Evolutionary conservation across 1,140 invertebrate species (phyloP).

Genomic region (Diorhabda sublineata): DNA sequence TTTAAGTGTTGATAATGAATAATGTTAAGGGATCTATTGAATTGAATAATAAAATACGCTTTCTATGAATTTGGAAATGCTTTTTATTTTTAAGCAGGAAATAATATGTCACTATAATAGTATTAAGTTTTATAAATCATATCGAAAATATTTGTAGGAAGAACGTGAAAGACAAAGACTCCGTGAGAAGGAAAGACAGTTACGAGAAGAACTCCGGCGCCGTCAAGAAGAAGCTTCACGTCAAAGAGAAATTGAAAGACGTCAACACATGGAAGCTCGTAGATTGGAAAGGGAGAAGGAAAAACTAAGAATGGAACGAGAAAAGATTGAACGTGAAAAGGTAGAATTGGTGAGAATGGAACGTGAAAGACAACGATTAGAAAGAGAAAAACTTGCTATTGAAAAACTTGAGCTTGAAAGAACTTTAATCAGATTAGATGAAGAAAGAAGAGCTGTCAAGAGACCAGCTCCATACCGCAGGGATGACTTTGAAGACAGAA

Average conservation of each 20-base stretch:
- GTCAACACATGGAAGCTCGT: slow-evolving; percentile 74
- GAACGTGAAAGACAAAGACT: slow-evolving; percentile 74
- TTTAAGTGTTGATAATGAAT: no score
- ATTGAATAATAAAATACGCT: no score
- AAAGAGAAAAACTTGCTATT: slow-evolving; percentile 77
- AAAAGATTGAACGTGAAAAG: slow-evolving; percentile 73
- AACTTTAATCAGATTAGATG: slow-evolving; percentile 58
- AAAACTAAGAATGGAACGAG: slow-evolving; percentile 69
- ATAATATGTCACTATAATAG: no score
- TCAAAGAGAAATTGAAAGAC: slow-evolving; percentile 71
- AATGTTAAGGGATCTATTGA: no score
- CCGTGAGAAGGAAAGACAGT: slow-evolving; percentile 69
- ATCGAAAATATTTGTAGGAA: slow-evolving; percentile 50
- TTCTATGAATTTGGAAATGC: no score
- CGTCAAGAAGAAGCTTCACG: slow-evolving; percentile 65
- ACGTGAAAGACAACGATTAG: slow-evolving; percentile 72
- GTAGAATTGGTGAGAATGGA: slow-evolving; percentile 75
- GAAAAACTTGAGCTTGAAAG: slow-evolving; percentile 78
- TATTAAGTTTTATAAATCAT: no score
- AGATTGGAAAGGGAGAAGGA: slow-evolving; percentile 74
- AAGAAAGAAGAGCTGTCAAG: slow-evolving; percentile 48
- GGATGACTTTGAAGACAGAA: slow-evolving; percentile 46
- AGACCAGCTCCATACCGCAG: slow-evolving; percentile 44
- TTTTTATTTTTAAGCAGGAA: no score
- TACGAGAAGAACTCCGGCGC: slow-evolving; percentile 75